Evolutionary conservation across 2,113 vertebrate genomes (phyloP), one percentile per base, ranked within the genome.

Genomic region (Mastomys coucha): DNA sequence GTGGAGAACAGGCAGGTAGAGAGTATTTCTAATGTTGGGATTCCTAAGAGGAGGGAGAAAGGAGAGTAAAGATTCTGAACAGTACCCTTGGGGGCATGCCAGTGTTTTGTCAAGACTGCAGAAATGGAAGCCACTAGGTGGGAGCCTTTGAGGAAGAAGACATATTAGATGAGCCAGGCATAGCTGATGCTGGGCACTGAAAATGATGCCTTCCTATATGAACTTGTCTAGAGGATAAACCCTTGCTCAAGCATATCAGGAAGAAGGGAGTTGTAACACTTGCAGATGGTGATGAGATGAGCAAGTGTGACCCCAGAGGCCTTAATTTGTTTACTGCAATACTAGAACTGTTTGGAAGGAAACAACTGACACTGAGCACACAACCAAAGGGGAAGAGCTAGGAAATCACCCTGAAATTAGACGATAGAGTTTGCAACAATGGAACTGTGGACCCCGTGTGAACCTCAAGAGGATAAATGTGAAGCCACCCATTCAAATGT

Each of bases 131-230:
- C 16, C 70, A 20, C 1, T 1, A 31, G 11, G 11, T 53, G 19
- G n/a, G 87, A 36, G 20, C 42, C 16, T 36, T 14, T 45, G 36
- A 16, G 31, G 73, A 92, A 14, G 53, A n/a, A 88, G 26, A 45
- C 58, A 49, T 45, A 12, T 67, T 63, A 45, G n/a, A 12, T 65
- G n/a, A 65, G 5, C 13, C 42, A 75, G 39, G 13, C 36, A 56
- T 39, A 93, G 17, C 4, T 42, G 65, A 78, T 19, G 4, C 51
- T 17, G 67, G 42, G 13, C 24, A 10, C 31, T 39, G 8, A 73
- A 31, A 53, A 26, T 5, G 33, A 24, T 0, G 0, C 5, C 10
- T 33, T 39, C 20, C 11, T 4, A 84, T 33, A 39, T 0, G 0
- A 60, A 16, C 36, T 82, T 53, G 60, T 85, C 63, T 93, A 26